Conservation (phyloP, 2,797 vertebrate genomes). For the Trematomus bernacchii region DNA sequence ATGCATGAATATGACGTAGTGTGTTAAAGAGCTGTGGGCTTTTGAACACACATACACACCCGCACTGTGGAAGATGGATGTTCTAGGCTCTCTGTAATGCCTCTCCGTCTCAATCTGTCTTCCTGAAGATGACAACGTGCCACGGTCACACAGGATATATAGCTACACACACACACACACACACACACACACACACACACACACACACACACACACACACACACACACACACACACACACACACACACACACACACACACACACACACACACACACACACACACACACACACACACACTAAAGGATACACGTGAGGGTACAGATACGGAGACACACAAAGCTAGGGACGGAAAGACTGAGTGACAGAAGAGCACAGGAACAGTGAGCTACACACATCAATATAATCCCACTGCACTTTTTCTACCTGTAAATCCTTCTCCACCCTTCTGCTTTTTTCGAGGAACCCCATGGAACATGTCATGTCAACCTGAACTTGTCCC, state of each 20-base stretch:
- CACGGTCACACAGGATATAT: conserved; percentile 53
- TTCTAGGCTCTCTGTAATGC: conserved; percentile 54
- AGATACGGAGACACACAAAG: conserved; percentile 27
- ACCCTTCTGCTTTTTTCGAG: conserved; percentile 11
- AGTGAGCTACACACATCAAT: neutral
- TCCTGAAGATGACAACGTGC: conserved; percentile 64
- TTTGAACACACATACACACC: neutral
- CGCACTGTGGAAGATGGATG: conserved; percentile 65
- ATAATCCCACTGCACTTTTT: neutral
- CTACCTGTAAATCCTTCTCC: too few relatives aligned
- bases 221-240: too few relatives aligned
- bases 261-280: conserved; percentile 25
- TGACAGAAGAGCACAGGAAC: conserved; percentile 19
- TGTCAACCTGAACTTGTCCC: conserved; percentile 30
- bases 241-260: neutral
- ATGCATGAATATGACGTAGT: conserved; percentile 67
- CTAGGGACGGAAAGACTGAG: neutral
- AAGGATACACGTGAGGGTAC: conserved; percentile 11
- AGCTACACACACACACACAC: conserved; percentile 20
- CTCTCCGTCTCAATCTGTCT: conserved; percentile 66
- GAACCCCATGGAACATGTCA: conserved; percentile 11
- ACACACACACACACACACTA: conserved; percentile 12
- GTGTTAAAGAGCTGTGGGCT: conserved; percentile 55
- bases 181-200: neutral
- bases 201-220: neutral